Evolutionary conservation across 2,113 vertebrate genomes (phyloP).

Genomic region (Plecotus auritus): DNA sequence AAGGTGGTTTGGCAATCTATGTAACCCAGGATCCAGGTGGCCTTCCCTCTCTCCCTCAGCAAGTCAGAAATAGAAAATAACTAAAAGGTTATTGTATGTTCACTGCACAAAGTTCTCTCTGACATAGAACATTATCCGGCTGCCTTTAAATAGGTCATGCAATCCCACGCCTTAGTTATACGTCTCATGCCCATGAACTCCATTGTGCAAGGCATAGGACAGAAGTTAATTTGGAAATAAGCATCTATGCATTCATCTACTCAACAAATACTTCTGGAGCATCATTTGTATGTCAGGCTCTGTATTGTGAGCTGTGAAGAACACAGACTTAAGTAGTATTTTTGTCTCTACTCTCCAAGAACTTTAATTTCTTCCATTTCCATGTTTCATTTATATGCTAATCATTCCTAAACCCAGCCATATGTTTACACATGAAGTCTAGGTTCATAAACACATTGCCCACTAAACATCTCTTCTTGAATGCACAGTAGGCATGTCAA

Average conservation of each 20-base stretch:
- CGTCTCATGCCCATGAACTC: neutral
- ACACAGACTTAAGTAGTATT: neutral
- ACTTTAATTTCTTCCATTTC: neutral
- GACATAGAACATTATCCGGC: neutral
- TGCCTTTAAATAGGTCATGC: neutral
- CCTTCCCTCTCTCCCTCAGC: neutral
- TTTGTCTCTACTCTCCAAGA: neutral
- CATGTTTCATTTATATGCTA: neutral
- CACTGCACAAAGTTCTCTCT: neutral
- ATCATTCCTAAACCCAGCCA: neutral
- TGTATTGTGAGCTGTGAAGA: neutral
- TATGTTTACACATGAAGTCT: neutral
- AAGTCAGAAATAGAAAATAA: neutral
- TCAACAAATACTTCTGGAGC: neutral
- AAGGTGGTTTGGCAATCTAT: neutral
- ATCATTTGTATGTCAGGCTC: neutral
- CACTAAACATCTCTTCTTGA: neutral
- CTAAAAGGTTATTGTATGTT: neutral
- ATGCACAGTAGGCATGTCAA: neutral
- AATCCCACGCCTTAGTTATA: neutral
- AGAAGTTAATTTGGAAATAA: constrained; percentile 5
- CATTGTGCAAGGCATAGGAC: neutral
- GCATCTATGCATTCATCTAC: neutral
- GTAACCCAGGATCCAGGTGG: neutral
- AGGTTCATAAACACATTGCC: neutral